phyloP scores from a whole-genome alignment of 2,113 vertebrate genomes.

The Tylochromis polylepis region DNA sequence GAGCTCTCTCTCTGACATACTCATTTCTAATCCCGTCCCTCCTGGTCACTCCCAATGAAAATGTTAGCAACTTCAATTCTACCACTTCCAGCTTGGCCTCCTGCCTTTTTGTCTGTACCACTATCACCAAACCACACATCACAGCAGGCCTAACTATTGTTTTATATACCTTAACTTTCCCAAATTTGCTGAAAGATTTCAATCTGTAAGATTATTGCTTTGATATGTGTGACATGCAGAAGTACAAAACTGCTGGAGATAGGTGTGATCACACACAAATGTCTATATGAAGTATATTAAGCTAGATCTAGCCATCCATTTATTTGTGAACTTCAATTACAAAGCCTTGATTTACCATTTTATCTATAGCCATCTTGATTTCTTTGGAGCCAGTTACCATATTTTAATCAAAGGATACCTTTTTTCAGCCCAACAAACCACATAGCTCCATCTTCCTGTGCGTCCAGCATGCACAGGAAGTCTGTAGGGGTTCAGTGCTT shows the following conservation, averaged over 20 bases:
- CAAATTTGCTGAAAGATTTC: not conserved
- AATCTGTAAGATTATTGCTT: not conserved
- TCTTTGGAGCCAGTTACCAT: not conserved
- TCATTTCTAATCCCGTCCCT: not conserved
- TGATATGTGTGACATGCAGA: not conserved
- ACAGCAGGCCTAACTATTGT: not conserved
- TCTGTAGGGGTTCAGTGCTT: not conserved
- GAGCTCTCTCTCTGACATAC: not conserved
- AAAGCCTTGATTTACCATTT: not conserved
- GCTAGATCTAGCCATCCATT: not conserved
- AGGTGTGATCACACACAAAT: constrained; percentile 12
- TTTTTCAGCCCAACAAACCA: not conserved
- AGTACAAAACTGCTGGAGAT: constrained; percentile 19
- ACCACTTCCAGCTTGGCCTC: not conserved
- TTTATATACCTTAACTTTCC: not conserved
- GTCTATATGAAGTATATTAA: not conserved
- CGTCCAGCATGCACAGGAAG: not conserved
- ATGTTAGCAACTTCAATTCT: not conserved
- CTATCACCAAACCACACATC: not conserved
- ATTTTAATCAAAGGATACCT: not conserved
- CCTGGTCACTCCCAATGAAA: not conserved
- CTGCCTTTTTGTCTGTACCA: not conserved
- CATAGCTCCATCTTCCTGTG: not conserved
- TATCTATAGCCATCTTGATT: not conserved
- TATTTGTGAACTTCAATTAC: not conserved